Evolutionary conservation across 2,113 vertebrate species (phyloP).

Genomic region (Oryzias celebensis): DNA sequence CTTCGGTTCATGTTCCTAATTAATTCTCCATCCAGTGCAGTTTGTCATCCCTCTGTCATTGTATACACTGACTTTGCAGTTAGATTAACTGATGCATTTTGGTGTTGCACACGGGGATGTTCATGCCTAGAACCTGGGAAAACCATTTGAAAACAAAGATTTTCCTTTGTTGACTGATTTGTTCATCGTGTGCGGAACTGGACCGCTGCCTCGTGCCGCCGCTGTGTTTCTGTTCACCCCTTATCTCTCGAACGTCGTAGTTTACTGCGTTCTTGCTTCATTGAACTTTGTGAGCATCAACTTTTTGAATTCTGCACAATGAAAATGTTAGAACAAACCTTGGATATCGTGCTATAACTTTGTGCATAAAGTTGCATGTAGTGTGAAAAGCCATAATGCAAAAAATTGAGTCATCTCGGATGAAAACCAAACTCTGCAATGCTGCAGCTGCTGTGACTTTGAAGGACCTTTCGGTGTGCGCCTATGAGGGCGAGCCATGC

Average conservation of each 20-base stretch:
- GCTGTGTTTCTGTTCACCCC: conserved; percentile 29
- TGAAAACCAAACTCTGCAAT: not conserved
- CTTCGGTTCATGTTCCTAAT: too few species aligned
- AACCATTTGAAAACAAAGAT: too few species aligned
- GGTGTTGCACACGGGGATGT: too few species aligned
- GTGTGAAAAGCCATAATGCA: too few species aligned
- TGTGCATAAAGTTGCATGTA: not conserved
- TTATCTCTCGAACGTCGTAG: conserved; percentile 2
- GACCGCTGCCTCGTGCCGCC: not conserved
- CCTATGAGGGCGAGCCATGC: conserved; percentile 31
- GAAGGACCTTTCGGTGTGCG: conserved; percentile 53
- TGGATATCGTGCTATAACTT: not conserved
- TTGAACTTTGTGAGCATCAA: conserved; percentile 53
- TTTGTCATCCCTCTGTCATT: too few species aligned
- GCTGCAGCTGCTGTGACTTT: conserved; percentile 48
- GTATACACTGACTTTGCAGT: too few species aligned
- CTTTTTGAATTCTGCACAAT: conserved; percentile 15
- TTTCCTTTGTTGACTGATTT: too few species aligned
- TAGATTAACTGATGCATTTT: too few species aligned
- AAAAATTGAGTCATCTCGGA: not conserved
- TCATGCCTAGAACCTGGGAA: too few species aligned
- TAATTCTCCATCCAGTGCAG: too few species aligned
- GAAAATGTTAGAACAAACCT: too few species aligned
- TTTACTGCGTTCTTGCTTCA: conserved; percentile 59
- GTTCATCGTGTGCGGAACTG: not conserved